Conservation (phyloP, 1,140 invertebrate species). For the Stegodyphus mimosarum region DNA sequence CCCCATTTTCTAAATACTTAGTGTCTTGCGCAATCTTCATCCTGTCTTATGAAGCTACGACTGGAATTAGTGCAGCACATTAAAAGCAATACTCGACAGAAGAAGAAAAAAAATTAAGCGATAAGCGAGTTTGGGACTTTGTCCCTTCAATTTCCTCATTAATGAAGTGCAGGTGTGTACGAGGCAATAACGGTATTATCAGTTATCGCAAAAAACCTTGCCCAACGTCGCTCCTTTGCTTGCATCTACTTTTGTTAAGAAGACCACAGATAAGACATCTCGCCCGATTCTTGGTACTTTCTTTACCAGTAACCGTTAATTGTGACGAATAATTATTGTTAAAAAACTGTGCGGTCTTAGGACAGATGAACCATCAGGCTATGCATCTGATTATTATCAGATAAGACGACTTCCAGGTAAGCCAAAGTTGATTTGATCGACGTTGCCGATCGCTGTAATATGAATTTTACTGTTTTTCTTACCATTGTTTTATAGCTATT, state of each 20-base stretch:
- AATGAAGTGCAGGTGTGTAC: conserved; percentile 58
- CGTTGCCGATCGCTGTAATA: too few relatives aligned
- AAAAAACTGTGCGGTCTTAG: too few relatives aligned
- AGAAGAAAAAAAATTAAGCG: background rate
- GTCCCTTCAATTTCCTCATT: conserved; percentile 32
- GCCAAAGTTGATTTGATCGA: too few relatives aligned
- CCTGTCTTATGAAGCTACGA: too few relatives aligned
- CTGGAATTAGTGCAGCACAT: background rate
- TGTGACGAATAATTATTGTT: too few relatives aligned
- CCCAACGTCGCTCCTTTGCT: conserved; percentile 46
- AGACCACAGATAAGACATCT: conserved; percentile 23
- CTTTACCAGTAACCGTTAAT: too few relatives aligned
- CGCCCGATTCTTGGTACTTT: background rate
- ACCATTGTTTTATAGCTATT: too few relatives aligned
- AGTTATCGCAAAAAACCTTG: conserved; percentile 56
- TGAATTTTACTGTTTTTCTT: too few relatives aligned
- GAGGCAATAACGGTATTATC: conserved; percentile 55
- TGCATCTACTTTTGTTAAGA: conserved; percentile 58
- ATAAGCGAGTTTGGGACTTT: conserved; percentile 4
- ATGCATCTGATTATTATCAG: too few relatives aligned
- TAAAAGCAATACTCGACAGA: background rate
- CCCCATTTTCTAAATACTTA: background rate
- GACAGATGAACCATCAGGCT: too few relatives aligned
- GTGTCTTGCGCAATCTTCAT: too few relatives aligned
- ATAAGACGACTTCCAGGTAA: too few relatives aligned